Base-by-base conservation (phyloP, 1,140 invertebrate genomes). In the Dendroctonus ponderosae region DNA sequence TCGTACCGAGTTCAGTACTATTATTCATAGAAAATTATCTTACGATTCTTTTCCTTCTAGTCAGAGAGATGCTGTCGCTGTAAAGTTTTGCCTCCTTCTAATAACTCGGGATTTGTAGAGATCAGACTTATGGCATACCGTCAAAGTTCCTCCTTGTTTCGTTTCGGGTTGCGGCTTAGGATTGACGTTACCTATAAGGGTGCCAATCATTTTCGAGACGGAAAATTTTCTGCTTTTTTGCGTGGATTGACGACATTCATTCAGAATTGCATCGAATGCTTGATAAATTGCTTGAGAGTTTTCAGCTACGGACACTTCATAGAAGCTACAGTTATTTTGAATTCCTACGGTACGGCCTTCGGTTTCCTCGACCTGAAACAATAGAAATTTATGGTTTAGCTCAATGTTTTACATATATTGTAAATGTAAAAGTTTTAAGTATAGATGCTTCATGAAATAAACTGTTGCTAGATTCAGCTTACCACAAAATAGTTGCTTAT, bases 191-290 rank as follows among this genome's bases (percentile, higher is more conserved):
- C 87, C 86, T 76, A 90, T 89, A 54, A 90, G 78, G 3, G 87
- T 88, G n/a, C 88, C 88, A 40, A 91, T 82, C 87, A 90, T 90
- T 76, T 91, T 90, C 7, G 88, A 88, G 7, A 91, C 89, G 44
- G 87, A 89, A 76, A 90, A 88, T 71, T 91, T 88, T 57, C 89
- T 82, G 49, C 83, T 84, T 68, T 85, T 83, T 42, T 79, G 75
- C 7, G 71, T 73, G 44, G 81, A 79, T 52, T 84, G 82, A 62
- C 82, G 81, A 40, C 84, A 85, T 74, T 91, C 89, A 49, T 82
- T 85, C 9, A 90, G 77, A 6, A 91, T 79, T 12, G 81, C 79
- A 72, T 90, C 87, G 70, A 91, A 89, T 40, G 87, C 85, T 52
- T 85, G 82, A 76, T 87, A 89, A 11, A 91, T 82, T 62, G 85